Conservation (phyloP, 1,140 invertebrate genomes). For the Odontomachus brunneus region DNA sequence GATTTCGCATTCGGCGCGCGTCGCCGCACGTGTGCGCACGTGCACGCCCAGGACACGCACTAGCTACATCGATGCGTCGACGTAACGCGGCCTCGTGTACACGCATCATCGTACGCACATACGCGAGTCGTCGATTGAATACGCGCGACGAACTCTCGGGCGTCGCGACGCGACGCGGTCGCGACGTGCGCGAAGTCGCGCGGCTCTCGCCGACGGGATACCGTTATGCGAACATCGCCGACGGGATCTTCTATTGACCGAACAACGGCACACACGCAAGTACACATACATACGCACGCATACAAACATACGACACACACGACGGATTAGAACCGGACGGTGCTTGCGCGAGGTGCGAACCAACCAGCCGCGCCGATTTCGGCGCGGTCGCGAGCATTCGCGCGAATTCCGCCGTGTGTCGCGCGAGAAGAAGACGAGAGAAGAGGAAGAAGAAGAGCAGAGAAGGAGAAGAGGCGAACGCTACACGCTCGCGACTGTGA, state of each 20-base stretch:
- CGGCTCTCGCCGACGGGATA: conserved; percentile 49
- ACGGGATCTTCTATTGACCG: conserved; percentile 75
- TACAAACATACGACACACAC: too few species aligned
- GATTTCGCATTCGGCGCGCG: conserved; percentile 36
- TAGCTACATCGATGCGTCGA: conserved; percentile 59
- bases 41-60: conserved; percentile 60
- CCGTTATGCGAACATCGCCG: conserved; percentile 74
- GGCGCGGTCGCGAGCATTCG: background rate
- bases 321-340: conserved; percentile 58
- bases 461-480: background rate
- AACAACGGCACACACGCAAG: conserved; percentile 52
- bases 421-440: background rate
- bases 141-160: conserved; percentile 32
- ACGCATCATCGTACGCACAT: conserved; percentile 23
- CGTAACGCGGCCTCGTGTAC: conserved; percentile 51
- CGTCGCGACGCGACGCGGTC: conserved; percentile 63
- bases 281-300: too few species aligned
- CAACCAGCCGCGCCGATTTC: conserved; percentile 10
- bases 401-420: background rate
- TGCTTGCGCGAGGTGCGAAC: background rate
- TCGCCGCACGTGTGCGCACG: conserved; percentile 52
- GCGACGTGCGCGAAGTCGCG: conserved; percentile 47
- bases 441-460: too few species aligned
- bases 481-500: background rate
- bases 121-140: conserved; percentile 41